Base-by-base conservation (phyloP, 1,140 invertebrate genomes). In the Drosophila burlai region DNA sequence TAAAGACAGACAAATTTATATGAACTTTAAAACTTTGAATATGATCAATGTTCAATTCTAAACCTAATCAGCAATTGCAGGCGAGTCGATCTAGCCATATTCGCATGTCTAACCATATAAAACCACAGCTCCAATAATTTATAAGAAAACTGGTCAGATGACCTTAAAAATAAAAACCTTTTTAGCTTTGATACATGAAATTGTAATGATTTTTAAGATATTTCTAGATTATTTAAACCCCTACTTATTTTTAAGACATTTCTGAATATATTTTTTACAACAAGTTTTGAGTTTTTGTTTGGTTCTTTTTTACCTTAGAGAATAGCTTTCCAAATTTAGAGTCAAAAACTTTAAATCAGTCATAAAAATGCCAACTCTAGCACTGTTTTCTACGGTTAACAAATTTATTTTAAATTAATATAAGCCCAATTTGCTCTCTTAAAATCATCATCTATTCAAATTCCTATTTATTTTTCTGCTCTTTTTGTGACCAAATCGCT, bases 381-480 rank as follows among this genome's bases (percentile, higher is more conserved):
- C 1, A 21, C 5, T 24, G 21, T 46, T 46, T 13, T 13, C 11
- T 13, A 21, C 1, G 29, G 31, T 10, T 2, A 34, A 34, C 31
- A 2, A 34, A 34, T 34, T 1, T 2, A 34, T 34, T 34, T 34
- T 34, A 9, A 34, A 9, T 9, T 34, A 4, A 2, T n/a, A 47
- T 16, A 36, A 42, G 18, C 29, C 1, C 10, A 58, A 21, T 21
- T 31, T 46, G 24, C 42, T 64, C 26, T 3, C 29, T 43, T 60
- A 43, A n/a, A 61, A 31, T 31, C 7, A 64, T 45, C 21, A 45
- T 11, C 40, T 26, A 15, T 42, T 59, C 29, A 26, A 42, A 63
- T 45, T 15, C 29, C 26, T 11, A 65, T 59, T 60, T 63, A 67
- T 43, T 60, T 43, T 50, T 60, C 42, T 50, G 61, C 45, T 40